Percentiles rank a stretch among this genome's conserved stretches.
These are phyloP conservation scores for Vulpes ferrilata DNA, from an alignment of 2,113 vertebrate genomes.

Conservation along the genomic window DNA sequence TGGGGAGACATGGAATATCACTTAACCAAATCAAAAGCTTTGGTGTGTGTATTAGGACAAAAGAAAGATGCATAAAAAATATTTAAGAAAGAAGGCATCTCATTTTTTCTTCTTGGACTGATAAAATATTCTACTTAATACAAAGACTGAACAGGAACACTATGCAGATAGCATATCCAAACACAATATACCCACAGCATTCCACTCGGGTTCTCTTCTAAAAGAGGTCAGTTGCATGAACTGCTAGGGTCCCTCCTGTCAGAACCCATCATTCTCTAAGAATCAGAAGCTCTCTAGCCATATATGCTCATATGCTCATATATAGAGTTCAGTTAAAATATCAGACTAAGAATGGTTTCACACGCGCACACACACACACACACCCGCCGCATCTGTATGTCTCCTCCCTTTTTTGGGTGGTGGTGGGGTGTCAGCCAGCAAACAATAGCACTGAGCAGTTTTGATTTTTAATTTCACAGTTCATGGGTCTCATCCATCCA, in stretches of 20 bases:
- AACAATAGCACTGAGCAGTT: slow-evolving; percentile 83
- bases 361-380: too few relatives aligned
- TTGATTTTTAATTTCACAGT: slow-evolving; percentile 87
- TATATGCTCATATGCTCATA: not conserved
- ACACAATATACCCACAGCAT: slow-evolving; percentile 42
- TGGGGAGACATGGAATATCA: slow-evolving; percentile 1
- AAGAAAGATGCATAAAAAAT: slow-evolving; percentile 39
- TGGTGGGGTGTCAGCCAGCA: slow-evolving; percentile 68
- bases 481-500: slow-evolving; percentile 76
- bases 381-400: not conserved
- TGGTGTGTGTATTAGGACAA: slow-evolving; percentile 47
- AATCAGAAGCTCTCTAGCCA: slow-evolving; percentile 40
- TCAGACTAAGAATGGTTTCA: slow-evolving; percentile 45
- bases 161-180: not conserved
- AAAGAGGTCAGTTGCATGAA: slow-evolving; percentile 63
- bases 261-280: slow-evolving; percentile 57
- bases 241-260: slow-evolving; percentile 18
- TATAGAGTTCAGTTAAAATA: slow-evolving; percentile 25
- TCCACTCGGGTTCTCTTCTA: not conserved
- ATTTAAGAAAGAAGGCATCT: slow-evolving; percentile 30
- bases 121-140: slow-evolving; percentile 62
- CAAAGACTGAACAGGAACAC: slow-evolving; percentile 31
- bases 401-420: not conserved
- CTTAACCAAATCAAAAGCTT: slow-evolving; percentile 60
- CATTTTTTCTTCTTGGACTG: slow-evolving; percentile 19